Conservation (phyloP, 2,797 vertebrate species). For the Liasis olivaceus region DNA sequence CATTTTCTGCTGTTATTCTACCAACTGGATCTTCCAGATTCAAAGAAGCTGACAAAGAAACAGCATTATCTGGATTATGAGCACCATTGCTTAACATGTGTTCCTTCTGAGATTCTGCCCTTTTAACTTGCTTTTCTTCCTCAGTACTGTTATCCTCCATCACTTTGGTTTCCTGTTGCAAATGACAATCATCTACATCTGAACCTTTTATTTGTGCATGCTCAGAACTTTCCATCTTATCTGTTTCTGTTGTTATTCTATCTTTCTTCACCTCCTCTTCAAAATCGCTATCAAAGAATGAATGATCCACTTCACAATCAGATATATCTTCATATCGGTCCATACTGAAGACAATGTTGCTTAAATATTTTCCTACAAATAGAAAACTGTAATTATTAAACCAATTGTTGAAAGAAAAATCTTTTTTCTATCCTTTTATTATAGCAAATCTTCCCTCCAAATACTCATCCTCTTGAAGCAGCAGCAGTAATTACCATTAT, state of each 20-base stretch:
- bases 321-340: conserved; percentile 81
- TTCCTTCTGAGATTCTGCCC: conserved; percentile 30
- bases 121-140: conserved; percentile 53
- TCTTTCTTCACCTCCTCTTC: conserved; percentile 72
- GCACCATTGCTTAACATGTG: conserved; percentile 10
- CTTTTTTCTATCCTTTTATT: neutral
- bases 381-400: neutral
- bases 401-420: neutral
- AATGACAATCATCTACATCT: conserved; percentile 32
- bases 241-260: conserved; percentile 24
- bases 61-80: conserved; percentile 29
- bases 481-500: neutral
- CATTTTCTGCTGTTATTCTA: conserved; percentile 37
- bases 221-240: conserved; percentile 51
- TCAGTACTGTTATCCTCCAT: conserved; percentile 44
- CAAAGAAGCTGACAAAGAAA: conserved; percentile 34
- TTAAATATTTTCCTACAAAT: conserved; percentile 37
- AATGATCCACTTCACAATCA: conserved; percentile 91
- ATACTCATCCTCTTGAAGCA: neutral
- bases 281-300: conserved; percentile 93
- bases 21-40: conserved; percentile 58
- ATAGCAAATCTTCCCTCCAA: neutral
- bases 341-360: conserved; percentile 72
- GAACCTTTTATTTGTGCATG: conserved; percentile 46
- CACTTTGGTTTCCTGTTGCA: conserved; percentile 38